These are phyloP conservation scores for Digitonthophagus gazella DNA, from an alignment of 2,888 invertebrate genomes.

Conservation along the genomic window DNA sequence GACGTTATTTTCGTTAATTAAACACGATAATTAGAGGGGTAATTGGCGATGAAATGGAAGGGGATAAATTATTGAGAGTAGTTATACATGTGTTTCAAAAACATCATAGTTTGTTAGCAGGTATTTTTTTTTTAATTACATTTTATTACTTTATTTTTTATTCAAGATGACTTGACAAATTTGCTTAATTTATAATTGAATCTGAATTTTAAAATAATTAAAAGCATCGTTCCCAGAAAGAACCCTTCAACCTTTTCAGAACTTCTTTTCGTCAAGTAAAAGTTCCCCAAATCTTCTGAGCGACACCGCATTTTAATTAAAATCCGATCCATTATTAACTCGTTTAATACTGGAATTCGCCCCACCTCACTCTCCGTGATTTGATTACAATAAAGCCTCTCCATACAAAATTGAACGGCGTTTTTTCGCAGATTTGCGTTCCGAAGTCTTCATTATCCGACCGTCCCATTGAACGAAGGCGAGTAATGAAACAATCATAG, in stretches of 20 bases:
- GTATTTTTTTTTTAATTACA: no score
- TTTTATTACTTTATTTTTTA: no score
- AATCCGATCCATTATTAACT: background rate
- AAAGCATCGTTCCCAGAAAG: background rate
- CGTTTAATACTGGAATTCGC: background rate
- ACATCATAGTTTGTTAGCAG: background rate
- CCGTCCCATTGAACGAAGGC: no score
- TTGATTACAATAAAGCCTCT: background rate
- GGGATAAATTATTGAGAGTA: background rate
- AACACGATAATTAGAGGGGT: constrained; percentile 19
- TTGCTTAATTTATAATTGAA: background rate
- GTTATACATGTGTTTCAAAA: background rate
- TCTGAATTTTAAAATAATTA: background rate
- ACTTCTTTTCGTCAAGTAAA: no score
- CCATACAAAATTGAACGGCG: background rate
- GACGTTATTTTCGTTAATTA: constrained; percentile 22
- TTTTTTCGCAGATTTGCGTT: background rate
- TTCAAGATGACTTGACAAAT: background rate
- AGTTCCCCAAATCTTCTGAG: no score
- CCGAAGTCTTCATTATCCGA: background rate
- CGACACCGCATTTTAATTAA: background rate
- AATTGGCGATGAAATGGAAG: constrained; percentile 3
- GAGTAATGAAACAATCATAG: background rate
- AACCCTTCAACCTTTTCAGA: background rate
- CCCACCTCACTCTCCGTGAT: no score